Conservation (phyloP, 1,140 invertebrate genomes). For the Saccostrea glomerata region DNA sequence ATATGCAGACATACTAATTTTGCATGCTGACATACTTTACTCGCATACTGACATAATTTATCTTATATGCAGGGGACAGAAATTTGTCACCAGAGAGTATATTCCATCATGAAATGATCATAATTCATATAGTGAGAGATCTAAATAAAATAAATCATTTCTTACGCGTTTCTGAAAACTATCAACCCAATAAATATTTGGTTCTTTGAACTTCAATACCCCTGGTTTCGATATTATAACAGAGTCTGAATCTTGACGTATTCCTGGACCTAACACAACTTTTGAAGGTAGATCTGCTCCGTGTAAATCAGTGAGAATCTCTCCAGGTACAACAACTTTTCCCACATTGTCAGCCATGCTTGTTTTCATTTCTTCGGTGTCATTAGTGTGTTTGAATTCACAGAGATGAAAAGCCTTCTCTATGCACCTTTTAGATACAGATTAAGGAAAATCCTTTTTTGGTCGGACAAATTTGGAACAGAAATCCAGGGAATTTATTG, state of each 20-base stretch:
- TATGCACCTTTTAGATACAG: not conserved
- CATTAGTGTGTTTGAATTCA: conserved; percentile 8
- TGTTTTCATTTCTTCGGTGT: not conserved
- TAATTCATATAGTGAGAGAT: too few species aligned
- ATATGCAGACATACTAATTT: too few species aligned
- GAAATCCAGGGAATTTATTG: not conserved
- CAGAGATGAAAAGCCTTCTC: not conserved
- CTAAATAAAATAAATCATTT: not conserved
- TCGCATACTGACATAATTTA: too few species aligned
- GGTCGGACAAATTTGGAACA: not conserved
- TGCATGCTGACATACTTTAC: too few species aligned
- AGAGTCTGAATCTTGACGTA: conserved; percentile 85
- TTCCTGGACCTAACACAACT: conserved; percentile 90
- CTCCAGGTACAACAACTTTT: conserved; percentile 86
- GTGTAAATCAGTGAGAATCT: conserved; percentile 81
- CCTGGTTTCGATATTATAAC: conserved; percentile 87
- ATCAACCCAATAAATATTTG: conserved; percentile 92
- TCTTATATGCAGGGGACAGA: not conserved
- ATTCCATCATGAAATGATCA: too few species aligned
- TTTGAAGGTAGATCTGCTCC: conserved; percentile 81
- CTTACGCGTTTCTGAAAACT: conserved; percentile 86
- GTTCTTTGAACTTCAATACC: conserved; percentile 85
- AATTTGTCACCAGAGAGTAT: not conserved
- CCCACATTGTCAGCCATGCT: conserved; percentile 67
- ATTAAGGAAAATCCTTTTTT: not conserved